These are phyloP conservation scores for Synchiropus splendidus DNA, from an alignment of 2,113 vertebrate species.

Conservation along the genomic window DNA sequence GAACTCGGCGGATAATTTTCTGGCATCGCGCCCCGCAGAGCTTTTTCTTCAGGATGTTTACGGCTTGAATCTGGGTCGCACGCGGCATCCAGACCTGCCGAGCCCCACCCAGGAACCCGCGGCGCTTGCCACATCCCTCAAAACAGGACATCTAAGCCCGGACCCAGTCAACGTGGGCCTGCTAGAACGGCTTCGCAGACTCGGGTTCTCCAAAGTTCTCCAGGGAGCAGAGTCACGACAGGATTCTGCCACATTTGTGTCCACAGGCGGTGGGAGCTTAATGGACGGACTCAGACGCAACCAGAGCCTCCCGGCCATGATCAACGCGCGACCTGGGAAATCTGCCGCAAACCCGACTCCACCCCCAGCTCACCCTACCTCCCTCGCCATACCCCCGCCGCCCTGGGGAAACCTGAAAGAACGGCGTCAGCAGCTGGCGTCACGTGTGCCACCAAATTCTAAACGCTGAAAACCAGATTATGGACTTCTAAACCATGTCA, in stretches of 20 bases:
- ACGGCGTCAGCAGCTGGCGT: slow-evolving; percentile 30
- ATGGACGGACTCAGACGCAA: slow-evolving; percentile 85
- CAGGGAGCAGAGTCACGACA: slow-evolving; percentile 55
- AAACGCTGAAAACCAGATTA: slow-evolving; percentile 33
- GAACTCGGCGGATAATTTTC: slow-evolving; percentile 78
- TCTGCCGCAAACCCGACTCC: slow-evolving; percentile 41
- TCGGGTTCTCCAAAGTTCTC: slow-evolving; percentile 80
- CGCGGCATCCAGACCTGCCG: slow-evolving; percentile 49
- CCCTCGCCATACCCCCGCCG: slow-evolving; percentile 54
- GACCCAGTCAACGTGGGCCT: slow-evolving; percentile 65
- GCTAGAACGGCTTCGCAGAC: slow-evolving; percentile 78
- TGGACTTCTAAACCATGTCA: background rate
- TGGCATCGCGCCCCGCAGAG: slow-evolving; percentile 91
- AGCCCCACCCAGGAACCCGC: slow-evolving; percentile 39
- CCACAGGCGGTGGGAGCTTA: slow-evolving; percentile 73
- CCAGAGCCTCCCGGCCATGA: slow-evolving; percentile 86
- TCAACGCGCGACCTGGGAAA: slow-evolving; percentile 65
- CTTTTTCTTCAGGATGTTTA: slow-evolving; percentile 91
- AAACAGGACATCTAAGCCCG: slow-evolving; percentile 13
- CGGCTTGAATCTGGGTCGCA: slow-evolving; percentile 72
- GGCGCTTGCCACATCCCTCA: slow-evolving; percentile 7
- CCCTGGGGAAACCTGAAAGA: slow-evolving; percentile 68
- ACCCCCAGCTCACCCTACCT: slow-evolving; percentile 51
- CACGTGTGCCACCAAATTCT: slow-evolving; percentile 24
- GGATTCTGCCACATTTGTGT: slow-evolving; percentile 76